Evolutionary conservation across 2,113 vertebrate species (phyloP).

Genomic region (Caretta caretta): DNA sequence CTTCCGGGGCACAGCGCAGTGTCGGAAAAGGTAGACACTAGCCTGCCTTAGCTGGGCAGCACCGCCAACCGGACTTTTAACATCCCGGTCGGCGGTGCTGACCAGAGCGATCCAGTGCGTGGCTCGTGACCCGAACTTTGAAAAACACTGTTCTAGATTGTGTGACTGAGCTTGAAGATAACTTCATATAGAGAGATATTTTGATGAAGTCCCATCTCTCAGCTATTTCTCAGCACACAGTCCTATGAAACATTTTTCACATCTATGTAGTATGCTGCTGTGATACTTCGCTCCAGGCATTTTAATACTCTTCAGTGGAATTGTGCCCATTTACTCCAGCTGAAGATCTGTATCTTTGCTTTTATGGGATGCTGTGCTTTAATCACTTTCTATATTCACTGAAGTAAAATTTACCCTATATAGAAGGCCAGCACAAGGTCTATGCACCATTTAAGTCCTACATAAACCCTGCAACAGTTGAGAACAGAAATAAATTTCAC

Average conservation of each 20-base stretch:
- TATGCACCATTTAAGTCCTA: background rate
- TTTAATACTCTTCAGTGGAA: background rate
- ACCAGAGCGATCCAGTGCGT: too few species aligned
- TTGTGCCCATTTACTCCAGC: background rate
- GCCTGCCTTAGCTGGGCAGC: too few species aligned
- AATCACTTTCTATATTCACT: background rate
- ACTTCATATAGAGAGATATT: background rate
- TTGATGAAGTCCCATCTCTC: background rate
- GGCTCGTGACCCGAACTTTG: too few species aligned
- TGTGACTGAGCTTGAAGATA: background rate
- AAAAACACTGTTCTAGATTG: too few species aligned
- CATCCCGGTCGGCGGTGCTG: too few species aligned
- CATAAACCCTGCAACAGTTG: background rate
- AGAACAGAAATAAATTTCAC: background rate
- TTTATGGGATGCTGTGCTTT: background rate
- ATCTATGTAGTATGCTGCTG: background rate
- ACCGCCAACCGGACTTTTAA: too few species aligned
- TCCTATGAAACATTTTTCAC: background rate
- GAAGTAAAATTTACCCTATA: background rate
- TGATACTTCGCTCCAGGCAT: background rate
- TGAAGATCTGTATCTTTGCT: background rate
- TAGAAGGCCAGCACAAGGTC: background rate
- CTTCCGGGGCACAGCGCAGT: too few species aligned
- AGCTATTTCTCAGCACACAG: background rate
- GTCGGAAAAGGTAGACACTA: too few species aligned